phyloP scores from a whole-genome alignment of 2,113 vertebrate genomes.

The Phrynocephalus versicolor region DNA sequence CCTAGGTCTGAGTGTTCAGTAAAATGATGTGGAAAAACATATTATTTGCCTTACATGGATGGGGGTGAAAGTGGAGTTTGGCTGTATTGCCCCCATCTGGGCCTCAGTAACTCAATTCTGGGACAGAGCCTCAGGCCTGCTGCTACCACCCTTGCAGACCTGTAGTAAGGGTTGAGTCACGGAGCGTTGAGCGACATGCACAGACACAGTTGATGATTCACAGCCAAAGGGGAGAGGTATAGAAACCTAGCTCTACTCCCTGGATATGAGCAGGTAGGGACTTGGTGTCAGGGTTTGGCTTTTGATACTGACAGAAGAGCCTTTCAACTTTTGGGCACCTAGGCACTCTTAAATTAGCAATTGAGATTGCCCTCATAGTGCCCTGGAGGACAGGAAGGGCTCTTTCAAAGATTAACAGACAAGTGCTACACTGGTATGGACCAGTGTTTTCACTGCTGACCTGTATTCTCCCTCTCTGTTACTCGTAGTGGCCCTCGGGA shows the following conservation, averaged over 20 bases:
- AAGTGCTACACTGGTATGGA: neutral
- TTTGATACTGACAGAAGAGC: slow-evolving; percentile 4
- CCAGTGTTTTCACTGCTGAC: neutral
- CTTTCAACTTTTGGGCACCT: neutral
- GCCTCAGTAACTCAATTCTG: neutral
- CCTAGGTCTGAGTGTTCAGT: neutral
- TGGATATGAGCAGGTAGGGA: slow-evolving; percentile 24
- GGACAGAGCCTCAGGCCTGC: neutral
- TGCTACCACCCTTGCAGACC: neutral
- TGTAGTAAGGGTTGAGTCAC: slow-evolving; percentile 23
- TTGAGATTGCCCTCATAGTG: slow-evolving; percentile 11
- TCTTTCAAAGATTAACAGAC: neutral
- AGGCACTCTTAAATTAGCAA: neutral
- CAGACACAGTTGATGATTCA: slow-evolving; percentile 19
- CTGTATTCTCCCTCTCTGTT: neutral
- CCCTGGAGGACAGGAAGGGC: slow-evolving; percentile 9
- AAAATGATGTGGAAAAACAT: neutral
- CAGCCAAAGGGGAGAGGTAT: neutral
- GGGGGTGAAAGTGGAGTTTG: neutral
- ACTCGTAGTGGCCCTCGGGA: neutral
- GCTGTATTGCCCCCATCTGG: neutral
- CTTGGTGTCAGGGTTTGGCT: slow-evolving; percentile 3
- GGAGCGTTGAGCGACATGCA: slow-evolving; percentile 5
- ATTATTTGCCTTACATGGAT: neutral
- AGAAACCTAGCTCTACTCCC: slow-evolving; percentile 12